Conservation (phyloP, 2,888 invertebrate genomes). For the Napeogenes inachia region DNA sequence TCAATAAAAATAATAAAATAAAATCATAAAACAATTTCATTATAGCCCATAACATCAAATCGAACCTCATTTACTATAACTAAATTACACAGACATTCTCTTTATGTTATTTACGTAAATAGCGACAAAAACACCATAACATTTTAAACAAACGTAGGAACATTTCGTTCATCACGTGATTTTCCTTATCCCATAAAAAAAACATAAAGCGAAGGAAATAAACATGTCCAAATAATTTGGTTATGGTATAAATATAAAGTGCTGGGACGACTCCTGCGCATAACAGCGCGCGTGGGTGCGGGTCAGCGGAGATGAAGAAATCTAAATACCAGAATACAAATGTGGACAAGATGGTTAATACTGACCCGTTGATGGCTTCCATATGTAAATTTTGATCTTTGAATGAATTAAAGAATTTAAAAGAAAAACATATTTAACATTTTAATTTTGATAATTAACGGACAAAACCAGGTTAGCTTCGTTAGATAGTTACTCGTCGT, state of each 20-base stretch:
- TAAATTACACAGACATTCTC: not conserved
- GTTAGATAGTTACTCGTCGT: not conserved
- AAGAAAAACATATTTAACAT: conserved; percentile 2
- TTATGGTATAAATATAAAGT: conserved; percentile 49
- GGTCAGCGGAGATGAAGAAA: conserved; percentile 33
- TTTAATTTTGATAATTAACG: not conserved
- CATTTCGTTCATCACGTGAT: conserved; percentile 23
- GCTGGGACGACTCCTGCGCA: conserved; percentile 37
- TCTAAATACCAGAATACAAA: conserved; percentile 15
- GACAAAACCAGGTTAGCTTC: not conserved
- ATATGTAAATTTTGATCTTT: conserved; percentile 5
- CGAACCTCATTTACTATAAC: not conserved
- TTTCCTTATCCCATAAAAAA: conserved; percentile 22
- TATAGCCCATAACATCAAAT: not conserved
- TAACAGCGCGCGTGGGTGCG: conserved; percentile 46
- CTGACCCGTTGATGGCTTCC: conserved; percentile 8
- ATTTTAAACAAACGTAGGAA: conserved; percentile 16
- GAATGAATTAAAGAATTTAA: conserved; percentile 1
- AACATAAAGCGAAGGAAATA: conserved; percentile 27
- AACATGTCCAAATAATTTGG: conserved; percentile 31
- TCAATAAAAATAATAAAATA: not conserved
- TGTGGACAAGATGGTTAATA: conserved; percentile 9
- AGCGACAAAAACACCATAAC: not conserved
- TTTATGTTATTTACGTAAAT: conserved; percentile 7
- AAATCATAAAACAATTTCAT: not conserved